A percentile compares a stretch with the other conserved stretches of the same genome.
Evolutionary conservation across 1,140 invertebrate species (phyloP).

Genomic region (Lepidurus apus): DNA sequence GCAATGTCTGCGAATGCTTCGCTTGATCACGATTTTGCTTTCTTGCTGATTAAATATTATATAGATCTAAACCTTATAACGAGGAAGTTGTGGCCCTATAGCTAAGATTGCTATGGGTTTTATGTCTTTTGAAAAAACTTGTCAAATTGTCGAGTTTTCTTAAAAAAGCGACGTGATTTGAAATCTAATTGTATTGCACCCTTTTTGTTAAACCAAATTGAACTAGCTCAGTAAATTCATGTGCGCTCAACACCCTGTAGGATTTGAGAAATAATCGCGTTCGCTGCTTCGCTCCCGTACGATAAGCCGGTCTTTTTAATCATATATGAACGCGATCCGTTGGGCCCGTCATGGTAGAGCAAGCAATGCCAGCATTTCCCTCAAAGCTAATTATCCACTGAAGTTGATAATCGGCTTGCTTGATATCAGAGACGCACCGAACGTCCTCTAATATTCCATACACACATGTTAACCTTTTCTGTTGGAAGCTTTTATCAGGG

Average conservation of each 20-base stretch:
- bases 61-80: background rate
- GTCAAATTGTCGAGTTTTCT: no score
- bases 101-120: no score
- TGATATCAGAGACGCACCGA: background rate
- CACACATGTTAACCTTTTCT: conserved; percentile 12
- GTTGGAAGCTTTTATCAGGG: background rate
- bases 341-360: background rate
- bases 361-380: background rate
- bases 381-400: background rate
- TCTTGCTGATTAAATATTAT: background rate
- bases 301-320: background rate
- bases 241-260: background rate
- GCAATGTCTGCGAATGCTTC: background rate
- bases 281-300: background rate
- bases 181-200: no score
- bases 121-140: no score
- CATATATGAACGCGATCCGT: background rate
- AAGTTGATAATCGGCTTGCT: conserved; percentile 6
- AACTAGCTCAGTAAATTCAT: background rate
- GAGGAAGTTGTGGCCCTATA: no score
- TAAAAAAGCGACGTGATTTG: no score
- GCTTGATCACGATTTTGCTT: background rate
- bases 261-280: background rate
- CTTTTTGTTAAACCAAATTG: no score
- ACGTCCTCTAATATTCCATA: conserved; percentile 5